Conservation (phyloP, 2,888 invertebrate species). For the Campaea margaritaria region DNA sequence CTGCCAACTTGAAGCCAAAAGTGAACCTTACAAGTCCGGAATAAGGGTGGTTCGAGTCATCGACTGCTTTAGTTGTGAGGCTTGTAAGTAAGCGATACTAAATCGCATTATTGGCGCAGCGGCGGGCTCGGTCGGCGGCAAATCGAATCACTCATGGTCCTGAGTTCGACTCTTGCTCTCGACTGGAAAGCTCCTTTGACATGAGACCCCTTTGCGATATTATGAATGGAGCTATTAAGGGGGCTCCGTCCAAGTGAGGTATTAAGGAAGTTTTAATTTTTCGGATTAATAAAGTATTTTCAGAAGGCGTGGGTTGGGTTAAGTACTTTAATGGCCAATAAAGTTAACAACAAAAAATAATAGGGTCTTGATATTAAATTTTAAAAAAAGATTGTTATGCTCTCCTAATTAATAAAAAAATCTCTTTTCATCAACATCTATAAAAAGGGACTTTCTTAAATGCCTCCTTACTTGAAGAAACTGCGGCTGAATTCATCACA, state of each 20-base stretch:
- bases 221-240: conserved; percentile 42
- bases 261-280: conserved; percentile 33
- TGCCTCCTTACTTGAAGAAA: too few relatives aligned
- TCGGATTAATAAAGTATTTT: conserved; percentile 28
- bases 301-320: conserved; percentile 7
- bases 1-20: conserved; percentile 7
- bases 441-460: too few relatives aligned
- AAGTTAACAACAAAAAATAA: conserved; percentile 8
- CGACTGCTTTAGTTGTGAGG: conserved; percentile 19
- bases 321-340: conserved; percentile 19
- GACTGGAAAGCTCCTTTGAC: conserved; percentile 58
- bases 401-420: too few relatives aligned
- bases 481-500: too few relatives aligned
- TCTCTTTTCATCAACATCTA: too few relatives aligned
- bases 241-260: conserved; percentile 35
- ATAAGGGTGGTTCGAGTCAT: conserved; percentile 27
- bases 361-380: conserved; percentile 11
- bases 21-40: conserved; percentile 8
- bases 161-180: conserved; percentile 54
- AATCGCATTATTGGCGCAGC: conserved; percentile 61
- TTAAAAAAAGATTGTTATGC: conserved; percentile 9
- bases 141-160: conserved; percentile 68
- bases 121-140: conserved; percentile 50
- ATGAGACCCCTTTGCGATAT: conserved; percentile 58
- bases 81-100: conserved; percentile 36